These are phyloP conservation scores for Drosophila antonietae DNA, from an alignment of 2,888 invertebrate species.

Conservation along the genomic window DNA sequence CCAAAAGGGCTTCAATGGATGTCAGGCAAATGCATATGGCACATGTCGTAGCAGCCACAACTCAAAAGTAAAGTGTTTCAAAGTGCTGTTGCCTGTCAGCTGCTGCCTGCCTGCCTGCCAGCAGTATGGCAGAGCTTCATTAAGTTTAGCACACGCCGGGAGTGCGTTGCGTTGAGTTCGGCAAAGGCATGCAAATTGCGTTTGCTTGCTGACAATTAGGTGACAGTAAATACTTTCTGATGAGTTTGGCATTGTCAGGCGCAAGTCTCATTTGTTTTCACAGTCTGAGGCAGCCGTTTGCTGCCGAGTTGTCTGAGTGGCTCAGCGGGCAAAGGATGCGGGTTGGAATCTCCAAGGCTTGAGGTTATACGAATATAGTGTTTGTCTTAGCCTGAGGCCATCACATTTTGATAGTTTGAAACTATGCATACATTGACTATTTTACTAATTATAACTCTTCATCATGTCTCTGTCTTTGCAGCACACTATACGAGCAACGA, in stretches of 20 bases:
- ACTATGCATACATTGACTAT: background rate
- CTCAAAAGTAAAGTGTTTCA: slow-evolving; percentile 38
- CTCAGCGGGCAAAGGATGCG: background rate
- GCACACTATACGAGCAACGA: slow-evolving; percentile 69
- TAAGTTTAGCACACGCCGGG: slow-evolving; percentile 45
- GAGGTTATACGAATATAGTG: too few relatives aligned
- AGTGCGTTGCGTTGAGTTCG: background rate
- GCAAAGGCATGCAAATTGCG: slow-evolving; percentile 35
- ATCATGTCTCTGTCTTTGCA: slow-evolving; percentile 33
- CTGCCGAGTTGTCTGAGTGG: background rate
- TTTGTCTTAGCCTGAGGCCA: background rate
- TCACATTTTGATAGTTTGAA: background rate
- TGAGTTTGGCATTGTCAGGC: slow-evolving; percentile 36
- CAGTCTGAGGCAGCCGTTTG: slow-evolving; percentile 13
- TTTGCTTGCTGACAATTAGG: slow-evolving; percentile 66
- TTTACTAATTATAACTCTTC: background rate
- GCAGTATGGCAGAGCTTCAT: slow-evolving; percentile 58
- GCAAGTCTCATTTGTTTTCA: slow-evolving; percentile 33
- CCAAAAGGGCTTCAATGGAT: slow-evolving; percentile 40
- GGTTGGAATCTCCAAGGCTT: background rate
- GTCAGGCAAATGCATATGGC: slow-evolving; percentile 74
- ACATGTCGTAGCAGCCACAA: slow-evolving; percentile 59
- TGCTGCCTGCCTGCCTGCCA: slow-evolving; percentile 7
- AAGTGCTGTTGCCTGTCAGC: slow-evolving; percentile 24
- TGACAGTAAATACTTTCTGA: slow-evolving; percentile 74